Percentiles rank a stretch among this genome's conserved stretches.
These are phyloP conservation scores for Desmodus rotundus DNA, from an alignment of 2,113 vertebrate species.

Conservation along the genomic window DNA sequence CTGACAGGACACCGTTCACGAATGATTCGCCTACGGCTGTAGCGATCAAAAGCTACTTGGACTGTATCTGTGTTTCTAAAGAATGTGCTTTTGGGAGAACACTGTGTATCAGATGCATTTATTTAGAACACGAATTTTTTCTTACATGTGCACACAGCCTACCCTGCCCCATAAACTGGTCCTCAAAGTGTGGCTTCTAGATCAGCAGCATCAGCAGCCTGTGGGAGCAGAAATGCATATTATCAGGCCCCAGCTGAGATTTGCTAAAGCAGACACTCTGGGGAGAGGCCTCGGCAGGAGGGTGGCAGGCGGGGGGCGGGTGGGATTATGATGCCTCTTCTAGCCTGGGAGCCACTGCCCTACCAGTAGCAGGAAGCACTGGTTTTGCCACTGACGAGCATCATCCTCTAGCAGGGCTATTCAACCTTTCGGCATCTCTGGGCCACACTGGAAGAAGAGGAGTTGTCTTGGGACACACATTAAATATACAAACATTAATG, in stretches of 20 bases:
- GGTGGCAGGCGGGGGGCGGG: no score
- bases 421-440: no score
- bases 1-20: slow-evolving; percentile 6
- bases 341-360: not conserved
- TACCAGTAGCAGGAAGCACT: not conserved
- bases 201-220: not conserved
- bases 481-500: no score
- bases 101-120: slow-evolving; percentile 57
- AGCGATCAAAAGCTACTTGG: slow-evolving; percentile 50
- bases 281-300: not conserved
- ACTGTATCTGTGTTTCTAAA: slow-evolving; percentile 64
- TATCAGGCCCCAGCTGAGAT: not conserved
- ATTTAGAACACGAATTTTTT: slow-evolving; percentile 48
- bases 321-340: not conserved
- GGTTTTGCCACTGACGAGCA: not conserved
- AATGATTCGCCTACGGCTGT: slow-evolving; percentile 63
- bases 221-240: not conserved
- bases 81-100: slow-evolving; percentile 31
- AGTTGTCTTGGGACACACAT: no score
- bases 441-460: no score
- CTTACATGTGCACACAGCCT: not conserved
- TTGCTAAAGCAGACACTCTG: not conserved
- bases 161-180: not conserved
- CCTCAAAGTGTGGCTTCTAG: not conserved
- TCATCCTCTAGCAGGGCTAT: not conserved